phyloP scores from a whole-genome alignment of 2,888 invertebrate species.

The Drosophila niveifrons region DNA sequence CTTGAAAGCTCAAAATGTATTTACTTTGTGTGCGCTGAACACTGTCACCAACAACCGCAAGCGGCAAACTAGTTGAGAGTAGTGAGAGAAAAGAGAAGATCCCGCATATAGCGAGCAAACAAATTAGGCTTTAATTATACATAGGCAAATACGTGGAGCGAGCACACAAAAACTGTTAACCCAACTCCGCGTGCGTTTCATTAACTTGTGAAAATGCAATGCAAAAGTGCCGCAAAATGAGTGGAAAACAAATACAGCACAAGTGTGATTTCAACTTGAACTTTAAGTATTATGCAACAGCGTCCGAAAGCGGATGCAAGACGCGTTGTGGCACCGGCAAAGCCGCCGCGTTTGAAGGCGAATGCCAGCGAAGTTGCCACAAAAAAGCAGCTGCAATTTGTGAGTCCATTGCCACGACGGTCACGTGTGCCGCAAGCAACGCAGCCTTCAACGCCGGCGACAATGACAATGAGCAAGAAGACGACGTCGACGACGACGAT shows the following conservation, averaged over 20 bases:
- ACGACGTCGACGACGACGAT: slow-evolving; percentile 33
- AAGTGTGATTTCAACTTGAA: slow-evolving; percentile 6
- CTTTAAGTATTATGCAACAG: slow-evolving; percentile 57
- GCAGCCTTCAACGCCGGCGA: slow-evolving; percentile 21
- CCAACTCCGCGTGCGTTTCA: slow-evolving; percentile 19
- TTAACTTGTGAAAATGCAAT: slow-evolving; percentile 56
- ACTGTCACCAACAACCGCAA: slow-evolving; percentile 72
- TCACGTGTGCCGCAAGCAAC: slow-evolving; percentile 39
- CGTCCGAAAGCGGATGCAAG: slow-evolving; percentile 45
- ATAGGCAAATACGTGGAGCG: slow-evolving; percentile 44
- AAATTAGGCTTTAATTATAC: slow-evolving; percentile 72
- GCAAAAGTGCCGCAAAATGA: slow-evolving; percentile 54
- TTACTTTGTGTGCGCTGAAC: slow-evolving; percentile 66
- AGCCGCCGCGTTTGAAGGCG: slow-evolving; percentile 57
- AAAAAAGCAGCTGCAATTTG: slow-evolving; percentile 81
- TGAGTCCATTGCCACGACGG: slow-evolving; percentile 74
- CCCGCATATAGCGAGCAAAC: slow-evolving; percentile 68
- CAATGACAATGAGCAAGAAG: slow-evolving; percentile 24
- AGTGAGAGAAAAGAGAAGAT: background rate
- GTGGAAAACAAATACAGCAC: slow-evolving; percentile 15
- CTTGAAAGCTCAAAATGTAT: slow-evolving; percentile 64
- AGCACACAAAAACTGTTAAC: slow-evolving; percentile 4
- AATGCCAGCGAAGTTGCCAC: slow-evolving; percentile 21
- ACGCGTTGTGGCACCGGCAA: slow-evolving; percentile 48
- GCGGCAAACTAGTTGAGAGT: slow-evolving; percentile 25